Conservation (phyloP, 2,113 vertebrate species). For the Lycaon pictus region DNA sequence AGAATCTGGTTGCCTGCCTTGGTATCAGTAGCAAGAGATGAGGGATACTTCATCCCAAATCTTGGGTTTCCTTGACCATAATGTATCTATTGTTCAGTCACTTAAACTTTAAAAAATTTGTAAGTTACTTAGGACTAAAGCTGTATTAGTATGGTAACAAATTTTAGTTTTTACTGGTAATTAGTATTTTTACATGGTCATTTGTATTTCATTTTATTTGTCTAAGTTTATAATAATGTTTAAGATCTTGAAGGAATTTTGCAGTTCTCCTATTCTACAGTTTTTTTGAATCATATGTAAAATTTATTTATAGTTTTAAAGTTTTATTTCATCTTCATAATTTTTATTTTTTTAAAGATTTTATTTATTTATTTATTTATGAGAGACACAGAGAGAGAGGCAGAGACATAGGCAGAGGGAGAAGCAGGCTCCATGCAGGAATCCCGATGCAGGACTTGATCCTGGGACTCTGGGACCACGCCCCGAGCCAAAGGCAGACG, state of each 20-base stretch:
- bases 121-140: not conserved
- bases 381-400: no score
- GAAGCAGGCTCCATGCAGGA: no score
- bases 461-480: no score
- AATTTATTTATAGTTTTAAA: not conserved
- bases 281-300: constrained; percentile 6
- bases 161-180: not conserved
- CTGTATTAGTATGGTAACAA: not conserved
- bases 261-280: not conserved
- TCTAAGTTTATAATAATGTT: not conserved
- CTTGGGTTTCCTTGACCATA: not conserved
- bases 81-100: not conserved
- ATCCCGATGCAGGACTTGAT: no score
- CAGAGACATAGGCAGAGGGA: no score
- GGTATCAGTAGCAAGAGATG: not conserved
- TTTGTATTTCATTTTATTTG: constrained; percentile 42
- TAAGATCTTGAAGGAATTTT: not conserved
- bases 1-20: not conserved
- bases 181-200: not conserved
- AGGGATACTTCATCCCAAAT: not conserved
- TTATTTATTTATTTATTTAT: no score
- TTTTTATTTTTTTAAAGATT: not conserved
- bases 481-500: no score
- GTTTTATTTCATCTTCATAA: constrained; percentile 30
- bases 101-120: constrained; percentile 20